Conservation (phyloP, 1,140 invertebrate genomes). For the Polypedilum vanderplanki region DNA sequence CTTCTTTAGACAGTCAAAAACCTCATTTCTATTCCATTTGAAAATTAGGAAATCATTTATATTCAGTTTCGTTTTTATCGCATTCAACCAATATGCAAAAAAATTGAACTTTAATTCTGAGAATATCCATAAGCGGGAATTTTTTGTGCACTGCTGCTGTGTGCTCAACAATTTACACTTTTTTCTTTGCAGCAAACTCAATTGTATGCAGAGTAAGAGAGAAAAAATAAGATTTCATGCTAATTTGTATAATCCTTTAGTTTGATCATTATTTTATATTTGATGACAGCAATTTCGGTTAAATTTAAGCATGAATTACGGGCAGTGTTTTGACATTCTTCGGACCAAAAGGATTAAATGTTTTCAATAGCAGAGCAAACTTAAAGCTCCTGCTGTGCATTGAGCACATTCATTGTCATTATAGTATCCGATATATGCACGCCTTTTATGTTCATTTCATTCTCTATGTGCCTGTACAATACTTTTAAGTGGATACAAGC, state of each 20-base stretch:
- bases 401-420: neutral
- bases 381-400: neutral
- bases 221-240: neutral
- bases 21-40: too few species aligned
- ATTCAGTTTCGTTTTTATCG: too few species aligned
- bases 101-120: too few species aligned
- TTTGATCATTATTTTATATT: neutral
- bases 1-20: too few species aligned
- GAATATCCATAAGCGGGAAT: too few species aligned
- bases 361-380: neutral
- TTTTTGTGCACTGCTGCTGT: too few species aligned
- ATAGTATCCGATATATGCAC: neutral
- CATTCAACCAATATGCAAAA: too few species aligned
- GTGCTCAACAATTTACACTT: neutral
- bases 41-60: too few species aligned
- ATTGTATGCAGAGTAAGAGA: neutral
- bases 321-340: neutral
- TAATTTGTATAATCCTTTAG: neutral
- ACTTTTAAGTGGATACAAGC: too few species aligned
- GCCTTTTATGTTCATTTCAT: neutral
- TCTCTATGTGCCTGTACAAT: neutral
- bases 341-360: neutral
- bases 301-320: neutral
- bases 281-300: neutral
- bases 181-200: neutral